Evolutionary conservation across 2,888 invertebrate genomes (phyloP).

Genomic region (Nemotelus nigrinus): DNA sequence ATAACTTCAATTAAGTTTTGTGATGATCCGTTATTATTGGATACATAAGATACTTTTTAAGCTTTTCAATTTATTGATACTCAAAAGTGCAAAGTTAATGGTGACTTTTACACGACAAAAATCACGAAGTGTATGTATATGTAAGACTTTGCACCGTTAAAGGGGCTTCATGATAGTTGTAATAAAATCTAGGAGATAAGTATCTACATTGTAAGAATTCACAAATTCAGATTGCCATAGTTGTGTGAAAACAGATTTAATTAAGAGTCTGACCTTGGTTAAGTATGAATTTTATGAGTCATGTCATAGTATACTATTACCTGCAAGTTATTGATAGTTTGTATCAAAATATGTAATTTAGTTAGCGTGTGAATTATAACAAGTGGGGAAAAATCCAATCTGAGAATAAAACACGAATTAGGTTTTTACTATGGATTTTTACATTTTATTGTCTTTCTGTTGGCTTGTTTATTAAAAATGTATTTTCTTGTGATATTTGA

Average conservation of each 20-base stretch:
- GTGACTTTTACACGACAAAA: slow-evolving; percentile 18
- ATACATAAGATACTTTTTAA: slow-evolving; percentile 2
- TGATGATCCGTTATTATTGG: too few relatives aligned
- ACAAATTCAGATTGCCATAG: slow-evolving; percentile 44
- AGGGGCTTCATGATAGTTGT: slow-evolving; percentile 38
- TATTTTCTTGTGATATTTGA: slow-evolving; percentile 39
- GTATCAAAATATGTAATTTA: neutral
- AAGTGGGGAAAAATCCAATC: neutral
- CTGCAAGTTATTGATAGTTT: slow-evolving; percentile 9
- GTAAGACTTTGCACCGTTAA: slow-evolving; percentile 35
- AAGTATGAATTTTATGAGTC: slow-evolving; percentile 31
- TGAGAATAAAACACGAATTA: too few relatives aligned
- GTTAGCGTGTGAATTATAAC: slow-evolving; percentile 3
- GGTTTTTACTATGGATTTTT: neutral
- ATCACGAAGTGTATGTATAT: slow-evolving; percentile 1
- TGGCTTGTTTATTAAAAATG: slow-evolving; percentile 13
- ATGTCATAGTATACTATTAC: slow-evolving; percentile 30
- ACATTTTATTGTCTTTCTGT: slow-evolving; percentile 1
- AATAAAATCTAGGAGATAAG: neutral
- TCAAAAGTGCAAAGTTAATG: slow-evolving; percentile 42
- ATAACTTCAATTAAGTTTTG: too few relatives aligned
- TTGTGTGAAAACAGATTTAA: slow-evolving; percentile 34
- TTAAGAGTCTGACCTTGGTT: slow-evolving; percentile 41
- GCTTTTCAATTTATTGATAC: slow-evolving; percentile 37
- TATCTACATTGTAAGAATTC: slow-evolving; percentile 24